Evolutionary conservation across 2,888 invertebrate genomes (phyloP), one percentile per base, ranked within the genome.

Genomic region (Salticus scenicus): DNA sequence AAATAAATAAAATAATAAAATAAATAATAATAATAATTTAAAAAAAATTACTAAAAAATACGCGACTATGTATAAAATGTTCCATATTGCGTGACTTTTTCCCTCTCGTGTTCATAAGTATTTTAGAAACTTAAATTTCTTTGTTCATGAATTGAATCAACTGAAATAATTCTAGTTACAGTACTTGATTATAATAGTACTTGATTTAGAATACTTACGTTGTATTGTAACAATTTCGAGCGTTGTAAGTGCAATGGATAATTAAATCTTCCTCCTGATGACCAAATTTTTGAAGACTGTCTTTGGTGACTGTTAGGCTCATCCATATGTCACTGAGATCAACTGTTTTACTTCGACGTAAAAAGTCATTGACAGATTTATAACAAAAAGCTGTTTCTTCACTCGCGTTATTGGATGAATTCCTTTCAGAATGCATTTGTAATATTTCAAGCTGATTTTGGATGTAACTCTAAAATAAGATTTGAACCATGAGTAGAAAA

Each of bases 241-340:
- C 88, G 67, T 88, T 88, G 71, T 88, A 89, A 24, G 88, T 89
- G 83, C 89, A 89, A 67, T 89, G 89, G 27, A 88, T 80, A 24
- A 89, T 88, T 47, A 89, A 76, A 70, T 89, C 89, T n/a, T 88
- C 83, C 10, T 88, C 87, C 70, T 87, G 86, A 67, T 89, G 88
- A 0, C 89, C 89, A 47, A 74, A 88, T 27, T 88, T 87, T 20
- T 51, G 79, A 12, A 88, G 69, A 33, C 81, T 80, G 41, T 87
- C 87, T 37, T 87, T 87, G 1, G 83, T 88, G 28, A 87, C 84
- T 1, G 87, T 81, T 4, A 88, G 74, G 31, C 82, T 88, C 81
- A 87, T 87, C 87, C 87, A 87, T 14, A 88, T 77, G 37, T 88
- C 86, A 47, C 86, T 87, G 14, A 88, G 70, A 76, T 88, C 88